A percentile compares a stretch with the other conserved stretches of the same genome.
Evolutionary conservation across 2,888 invertebrate species (phyloP).

Genomic region (Nephrocerus scutellatus): DNA sequence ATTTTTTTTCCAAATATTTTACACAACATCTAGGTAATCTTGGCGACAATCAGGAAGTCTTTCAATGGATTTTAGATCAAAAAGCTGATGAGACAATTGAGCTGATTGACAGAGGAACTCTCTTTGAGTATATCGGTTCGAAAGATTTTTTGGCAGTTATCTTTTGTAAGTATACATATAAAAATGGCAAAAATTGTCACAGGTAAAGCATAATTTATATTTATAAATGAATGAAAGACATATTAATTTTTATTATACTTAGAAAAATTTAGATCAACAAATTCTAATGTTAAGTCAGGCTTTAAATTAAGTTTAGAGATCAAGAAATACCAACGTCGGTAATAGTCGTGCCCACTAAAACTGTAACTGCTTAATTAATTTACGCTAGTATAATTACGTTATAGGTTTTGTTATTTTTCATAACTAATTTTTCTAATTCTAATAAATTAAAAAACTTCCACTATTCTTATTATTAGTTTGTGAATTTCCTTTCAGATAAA

Average conservation of each 20-base stretch:
- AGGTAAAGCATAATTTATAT: too few relatives aligned
- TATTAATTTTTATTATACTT: background rate
- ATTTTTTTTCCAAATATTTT: slow-evolving; percentile 2
- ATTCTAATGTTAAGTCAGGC: slow-evolving; percentile 14
- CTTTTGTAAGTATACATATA: slow-evolving; percentile 70
- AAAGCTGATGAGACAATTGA: slow-evolving; percentile 88
- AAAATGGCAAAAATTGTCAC: too few relatives aligned
- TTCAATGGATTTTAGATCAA: slow-evolving; percentile 87
- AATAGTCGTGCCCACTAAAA: slow-evolving; percentile 13
- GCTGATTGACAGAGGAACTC: slow-evolving; percentile 74
- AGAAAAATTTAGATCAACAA: background rate
- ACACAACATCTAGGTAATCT: slow-evolving; percentile 55
- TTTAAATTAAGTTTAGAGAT: slow-evolving; percentile 9
- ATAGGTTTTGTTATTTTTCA: slow-evolving; percentile 9
- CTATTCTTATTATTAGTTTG: slow-evolving; percentile 9
- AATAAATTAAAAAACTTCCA: background rate
- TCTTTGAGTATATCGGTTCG: slow-evolving; percentile 77
- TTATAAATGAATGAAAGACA: too few relatives aligned
- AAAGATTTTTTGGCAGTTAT: slow-evolving; percentile 88
- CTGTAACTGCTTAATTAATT: slow-evolving; percentile 27
- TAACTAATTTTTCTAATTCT: too few relatives aligned
- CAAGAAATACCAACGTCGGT: slow-evolving; percentile 1
- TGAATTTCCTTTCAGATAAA: slow-evolving; percentile 53
- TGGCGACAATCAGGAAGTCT: slow-evolving; percentile 70
- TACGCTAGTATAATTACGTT: background rate